phyloP scores from a whole-genome alignment of 2,797 vertebrate species.

The Remorina albescens region DNA sequence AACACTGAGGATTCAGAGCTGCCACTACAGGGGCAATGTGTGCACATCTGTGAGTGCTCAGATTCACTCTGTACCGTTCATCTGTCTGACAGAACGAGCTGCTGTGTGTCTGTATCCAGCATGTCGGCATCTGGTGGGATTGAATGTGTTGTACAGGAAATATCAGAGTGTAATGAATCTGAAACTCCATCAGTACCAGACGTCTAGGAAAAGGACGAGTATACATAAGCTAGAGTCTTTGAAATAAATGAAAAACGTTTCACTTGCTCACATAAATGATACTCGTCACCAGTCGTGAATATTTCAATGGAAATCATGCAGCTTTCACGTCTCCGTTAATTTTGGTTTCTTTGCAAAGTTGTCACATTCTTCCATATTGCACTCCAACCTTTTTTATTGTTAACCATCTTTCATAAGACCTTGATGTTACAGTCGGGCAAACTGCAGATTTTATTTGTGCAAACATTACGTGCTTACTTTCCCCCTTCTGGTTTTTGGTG shows the following conservation, averaged over 20 bases:
- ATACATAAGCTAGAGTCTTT: not conserved
- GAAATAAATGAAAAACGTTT: conserved; percentile 11
- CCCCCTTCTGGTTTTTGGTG: conserved; percentile 24
- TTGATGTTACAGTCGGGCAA: conserved; percentile 3
- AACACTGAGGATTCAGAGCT: conserved; percentile 36
- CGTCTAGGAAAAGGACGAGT: not conserved
- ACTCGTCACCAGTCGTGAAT: conserved; percentile 17
- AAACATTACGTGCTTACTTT: conserved; percentile 11
- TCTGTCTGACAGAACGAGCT: conserved; percentile 37
- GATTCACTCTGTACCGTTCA: conserved; percentile 17
- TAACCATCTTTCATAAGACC: conserved; percentile 4
- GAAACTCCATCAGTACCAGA: conserved; percentile 6
- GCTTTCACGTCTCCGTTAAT: conserved; percentile 4
- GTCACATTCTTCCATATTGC: conserved; percentile 11
- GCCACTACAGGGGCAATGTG: conserved; percentile 32
- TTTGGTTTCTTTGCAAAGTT: conserved; percentile 28
- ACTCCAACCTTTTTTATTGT: conserved; percentile 9
- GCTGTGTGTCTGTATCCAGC: conserved; percentile 35
- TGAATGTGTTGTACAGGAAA: conserved; percentile 24
- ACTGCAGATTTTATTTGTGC: not conserved
- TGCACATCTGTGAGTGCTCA: conserved; percentile 31
- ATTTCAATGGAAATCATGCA: conserved; percentile 39
- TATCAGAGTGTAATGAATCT: conserved; percentile 13
- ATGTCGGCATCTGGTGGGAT: conserved; percentile 46
- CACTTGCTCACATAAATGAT: conserved; percentile 21